These are phyloP conservation scores for Oryzias dopingdopingensis DNA, from an alignment of 2,797 vertebrate genomes.

Conservation along the genomic window DNA sequence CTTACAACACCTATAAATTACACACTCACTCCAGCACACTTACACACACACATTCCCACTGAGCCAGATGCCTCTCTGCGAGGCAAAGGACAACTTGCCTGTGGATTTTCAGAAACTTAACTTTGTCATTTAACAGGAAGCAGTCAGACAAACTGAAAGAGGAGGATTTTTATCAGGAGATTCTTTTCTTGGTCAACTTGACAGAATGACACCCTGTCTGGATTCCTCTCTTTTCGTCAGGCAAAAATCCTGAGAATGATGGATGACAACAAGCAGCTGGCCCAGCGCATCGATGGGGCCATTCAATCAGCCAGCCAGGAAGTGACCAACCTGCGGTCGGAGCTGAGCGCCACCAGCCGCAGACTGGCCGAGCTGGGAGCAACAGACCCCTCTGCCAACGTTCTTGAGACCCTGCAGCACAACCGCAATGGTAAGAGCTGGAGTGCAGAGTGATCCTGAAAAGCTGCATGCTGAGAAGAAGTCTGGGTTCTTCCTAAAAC, in stretches of 20 bases:
- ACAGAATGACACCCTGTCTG: conserved; percentile 83
- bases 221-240: conserved; percentile 80
- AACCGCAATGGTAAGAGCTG: conserved; percentile 71
- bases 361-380: conserved; percentile 88
- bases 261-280: conserved; percentile 95
- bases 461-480: conserved; percentile 28
- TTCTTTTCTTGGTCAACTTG: conserved; percentile 67
- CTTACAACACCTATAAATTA: conserved; percentile 32
- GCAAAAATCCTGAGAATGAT: conserved; percentile 93
- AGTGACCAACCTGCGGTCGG: conserved; percentile 90
- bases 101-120: conserved; percentile 67
- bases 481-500: conserved; percentile 13
- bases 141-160: conserved; percentile 8
- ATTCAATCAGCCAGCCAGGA: conserved; percentile 92
- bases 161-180: conserved; percentile 49
- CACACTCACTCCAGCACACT: conserved; percentile 34
- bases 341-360: conserved; percentile 89
- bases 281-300: conserved; percentile 90
- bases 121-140: conserved; percentile 37
- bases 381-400: conserved; percentile 66
- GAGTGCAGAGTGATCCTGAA: conserved; percentile 5
- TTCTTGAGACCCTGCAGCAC: conserved; percentile 84
- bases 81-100: conserved; percentile 59
- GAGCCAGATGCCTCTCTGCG: conserved; percentile 51
- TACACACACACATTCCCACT: conserved; percentile 47